Evolutionary conservation across 2,113 vertebrate genomes (phyloP).

Genomic region (Pterocles orientalis): DNA sequence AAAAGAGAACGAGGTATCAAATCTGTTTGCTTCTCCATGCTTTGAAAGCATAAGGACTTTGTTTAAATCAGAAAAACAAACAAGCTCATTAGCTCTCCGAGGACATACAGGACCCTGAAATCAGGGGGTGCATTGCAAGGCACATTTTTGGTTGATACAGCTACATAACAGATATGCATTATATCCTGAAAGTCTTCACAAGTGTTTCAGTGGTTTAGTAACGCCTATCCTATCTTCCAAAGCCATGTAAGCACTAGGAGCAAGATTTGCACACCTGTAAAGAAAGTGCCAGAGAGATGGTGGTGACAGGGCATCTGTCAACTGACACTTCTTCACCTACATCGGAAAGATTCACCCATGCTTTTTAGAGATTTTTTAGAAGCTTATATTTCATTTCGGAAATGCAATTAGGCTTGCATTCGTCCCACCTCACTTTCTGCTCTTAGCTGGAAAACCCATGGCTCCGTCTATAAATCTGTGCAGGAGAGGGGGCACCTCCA

Average conservation of each 20-base stretch:
- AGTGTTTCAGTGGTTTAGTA: background rate
- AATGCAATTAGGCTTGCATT: background rate
- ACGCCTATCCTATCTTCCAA: background rate
- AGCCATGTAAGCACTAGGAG: background rate
- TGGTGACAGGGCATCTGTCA: background rate
- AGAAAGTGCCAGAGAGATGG: background rate
- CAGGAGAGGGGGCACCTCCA: background rate
- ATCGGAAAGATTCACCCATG: background rate
- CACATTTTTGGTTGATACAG: background rate
- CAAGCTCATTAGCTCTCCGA: background rate
- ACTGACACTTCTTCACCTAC: background rate
- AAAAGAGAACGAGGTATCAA: background rate
- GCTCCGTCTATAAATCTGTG: background rate
- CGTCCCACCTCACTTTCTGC: background rate
- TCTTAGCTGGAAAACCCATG: background rate
- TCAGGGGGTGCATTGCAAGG: background rate
- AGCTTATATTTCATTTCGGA: background rate
- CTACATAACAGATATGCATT: background rate
- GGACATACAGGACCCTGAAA: rapidly evolving
- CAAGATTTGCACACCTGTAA: background rate
- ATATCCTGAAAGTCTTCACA: background rate
- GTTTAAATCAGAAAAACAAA: background rate
- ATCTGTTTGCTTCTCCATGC: background rate
- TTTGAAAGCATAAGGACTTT: background rate
- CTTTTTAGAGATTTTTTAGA: background rate